A percentile compares a stretch with the other conserved stretches of the same genome.
Conservation (phyloP, 2,888 invertebrate species). For the Marronus borbonicus region DNA sequence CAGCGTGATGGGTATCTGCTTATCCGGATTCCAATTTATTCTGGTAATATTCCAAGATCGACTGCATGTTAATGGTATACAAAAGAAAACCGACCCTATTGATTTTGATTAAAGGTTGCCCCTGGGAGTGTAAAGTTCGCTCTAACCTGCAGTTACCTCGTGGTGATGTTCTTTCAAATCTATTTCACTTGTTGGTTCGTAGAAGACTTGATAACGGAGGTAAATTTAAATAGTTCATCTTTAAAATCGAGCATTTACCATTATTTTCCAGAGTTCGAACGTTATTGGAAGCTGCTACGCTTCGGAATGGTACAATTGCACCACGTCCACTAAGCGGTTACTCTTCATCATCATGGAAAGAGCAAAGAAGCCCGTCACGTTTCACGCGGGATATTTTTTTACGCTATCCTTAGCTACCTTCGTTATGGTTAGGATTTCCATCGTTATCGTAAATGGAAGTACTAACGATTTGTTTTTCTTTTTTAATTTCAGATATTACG, state of each 20-base stretch:
- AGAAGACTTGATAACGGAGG: conserved; percentile 58
- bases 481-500: conserved; percentile 38
- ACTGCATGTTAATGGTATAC: no score
- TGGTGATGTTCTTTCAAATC: conserved; percentile 56
- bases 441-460: not conserved
- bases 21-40: conserved; percentile 56
- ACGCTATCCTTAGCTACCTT: conserved; percentile 54
- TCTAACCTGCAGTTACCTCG: conserved; percentile 13
- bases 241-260: not conserved
- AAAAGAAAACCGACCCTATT: not conserved
- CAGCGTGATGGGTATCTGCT: conserved; percentile 55
- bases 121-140: conserved; percentile 49
- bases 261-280: conserved; percentile 53
- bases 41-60: conserved; percentile 50
- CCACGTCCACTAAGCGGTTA: conserved; percentile 44
- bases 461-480: not conserved
- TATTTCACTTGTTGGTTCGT: conserved; percentile 58
- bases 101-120: conserved; percentile 10
- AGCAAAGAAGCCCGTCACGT: conserved; percentile 53
- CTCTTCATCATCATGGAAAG: conserved; percentile 56
- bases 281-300: conserved; percentile 54
- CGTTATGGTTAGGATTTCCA: conserved; percentile 51
- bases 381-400: conserved; percentile 56
- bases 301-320: conserved; percentile 55
- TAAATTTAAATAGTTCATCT: conserved; percentile 25